A percentile compares a stretch with the other conserved stretches of the same genome.
Evolutionary conservation across 2,888 invertebrate genomes (phyloP).

Genomic region (Macroteleia sp.): DNA sequence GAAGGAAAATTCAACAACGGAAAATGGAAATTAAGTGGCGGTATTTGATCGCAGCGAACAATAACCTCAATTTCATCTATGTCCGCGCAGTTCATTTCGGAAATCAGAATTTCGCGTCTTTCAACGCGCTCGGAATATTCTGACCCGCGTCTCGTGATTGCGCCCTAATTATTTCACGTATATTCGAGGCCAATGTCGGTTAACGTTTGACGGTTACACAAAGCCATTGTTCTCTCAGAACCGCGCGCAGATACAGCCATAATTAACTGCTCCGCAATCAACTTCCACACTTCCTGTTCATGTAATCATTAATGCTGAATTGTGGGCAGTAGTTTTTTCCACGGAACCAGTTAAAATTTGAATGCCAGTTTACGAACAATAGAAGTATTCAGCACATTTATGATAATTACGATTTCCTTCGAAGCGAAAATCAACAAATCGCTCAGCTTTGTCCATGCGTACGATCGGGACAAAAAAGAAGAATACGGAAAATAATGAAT

Average conservation of each 20-base stretch:
- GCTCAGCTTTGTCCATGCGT: constrained; percentile 2
- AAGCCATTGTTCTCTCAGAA: constrained; percentile 77
- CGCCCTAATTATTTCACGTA: constrained; percentile 77
- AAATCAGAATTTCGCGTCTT: constrained; percentile 36
- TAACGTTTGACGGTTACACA: constrained; percentile 74
- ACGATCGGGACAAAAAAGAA: not conserved
- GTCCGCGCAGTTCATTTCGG: constrained; percentile 9
- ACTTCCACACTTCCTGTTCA: constrained; percentile 64
- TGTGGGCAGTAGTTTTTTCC: constrained; percentile 47
- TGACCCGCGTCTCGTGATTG: constrained; percentile 66
- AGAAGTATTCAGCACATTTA: constrained; percentile 40
- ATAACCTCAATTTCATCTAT: constrained; percentile 15
- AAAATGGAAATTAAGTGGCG: constrained; percentile 21
- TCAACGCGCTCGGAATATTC: constrained; percentile 19
- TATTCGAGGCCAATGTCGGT: constrained; percentile 77
- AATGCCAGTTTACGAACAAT: constrained; percentile 52
- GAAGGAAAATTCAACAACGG: not conserved
- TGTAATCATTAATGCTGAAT: constrained; percentile 62
- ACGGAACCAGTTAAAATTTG: constrained; percentile 43
- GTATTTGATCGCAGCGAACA: constrained; percentile 20
- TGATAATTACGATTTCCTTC: constrained; percentile 48
- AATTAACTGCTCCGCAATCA: constrained; percentile 77
- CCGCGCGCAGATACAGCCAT: constrained; percentile 72
- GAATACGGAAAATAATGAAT: not conserved
- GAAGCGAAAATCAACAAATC: constrained; percentile 31